Evolutionary conservation across 1,140 invertebrate species (phyloP).

Genomic region (Drosophila obscura): DNA sequence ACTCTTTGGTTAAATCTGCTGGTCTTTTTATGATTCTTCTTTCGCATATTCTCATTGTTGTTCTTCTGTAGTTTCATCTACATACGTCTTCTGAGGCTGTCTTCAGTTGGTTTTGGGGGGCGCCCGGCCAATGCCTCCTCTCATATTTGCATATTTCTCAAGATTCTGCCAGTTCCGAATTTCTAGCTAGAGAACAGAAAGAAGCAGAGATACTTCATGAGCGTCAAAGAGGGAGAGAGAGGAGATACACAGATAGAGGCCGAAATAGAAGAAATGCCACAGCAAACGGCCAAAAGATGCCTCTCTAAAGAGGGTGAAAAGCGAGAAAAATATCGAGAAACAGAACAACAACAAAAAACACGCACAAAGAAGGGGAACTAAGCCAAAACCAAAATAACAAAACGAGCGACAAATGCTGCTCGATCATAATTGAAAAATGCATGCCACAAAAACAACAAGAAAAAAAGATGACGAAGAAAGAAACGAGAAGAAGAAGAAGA

Average conservation of each 20-base stretch:
- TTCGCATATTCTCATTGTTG: not conserved
- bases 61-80: constrained; percentile 36
- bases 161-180: constrained; percentile 52
- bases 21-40: constrained; percentile 1
- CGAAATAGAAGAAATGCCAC: constrained; percentile 20
- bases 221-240: constrained; percentile 2
- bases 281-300: constrained; percentile 22
- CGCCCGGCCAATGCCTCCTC: constrained; percentile 5
- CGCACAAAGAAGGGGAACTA: constrained; percentile 54
- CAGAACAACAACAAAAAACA: constrained; percentile 24
- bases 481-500: no score
- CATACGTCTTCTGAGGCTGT: not conserved
- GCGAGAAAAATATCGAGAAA: constrained; percentile 34
- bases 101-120: constrained; percentile 10
- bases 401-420: constrained; percentile 77
- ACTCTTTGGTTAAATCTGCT: no score
- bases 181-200: constrained; percentile 7
- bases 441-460: constrained; percentile 49
- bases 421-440: constrained; percentile 80
- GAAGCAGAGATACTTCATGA: not conserved
- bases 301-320: constrained; percentile 41
- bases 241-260: constrained; percentile 22
- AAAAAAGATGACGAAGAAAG: constrained; percentile 4
- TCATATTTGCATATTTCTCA: constrained; percentile 51
- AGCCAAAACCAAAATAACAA: constrained; percentile 78